Evolutionary conservation across 2,888 invertebrate species (phyloP).

Genomic region (Elmis aenea): DNA sequence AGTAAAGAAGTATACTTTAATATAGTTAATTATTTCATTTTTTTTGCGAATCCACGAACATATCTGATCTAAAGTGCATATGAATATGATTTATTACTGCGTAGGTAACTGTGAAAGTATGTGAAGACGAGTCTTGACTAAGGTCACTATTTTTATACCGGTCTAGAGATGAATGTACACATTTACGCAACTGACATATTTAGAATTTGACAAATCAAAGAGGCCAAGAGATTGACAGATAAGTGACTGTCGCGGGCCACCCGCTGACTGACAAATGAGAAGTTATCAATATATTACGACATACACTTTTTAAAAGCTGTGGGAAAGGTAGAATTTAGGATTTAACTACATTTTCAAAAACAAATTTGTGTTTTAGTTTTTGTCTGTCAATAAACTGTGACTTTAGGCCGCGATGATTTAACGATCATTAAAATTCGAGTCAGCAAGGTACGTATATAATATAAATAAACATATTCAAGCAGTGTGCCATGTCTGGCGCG

Average conservation of each 20-base stretch:
- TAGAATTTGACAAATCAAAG: conserved; percentile 29
- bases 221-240: conserved; percentile 28
- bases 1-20: conserved; percentile 14
- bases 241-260: conserved; percentile 28
- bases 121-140: conserved; percentile 5
- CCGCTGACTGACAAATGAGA: conserved; percentile 25
- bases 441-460: conserved; percentile 16
- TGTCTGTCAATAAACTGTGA: too few species aligned
- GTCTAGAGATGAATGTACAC: conserved; percentile 24
- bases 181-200: conserved; percentile 27
- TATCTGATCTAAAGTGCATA: conserved; percentile 11
- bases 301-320: neutral
- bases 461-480: conserved; percentile 33
- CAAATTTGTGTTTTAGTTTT: too few species aligned
- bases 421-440: conserved; percentile 21
- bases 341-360: too few species aligned
- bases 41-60: conserved; percentile 11
- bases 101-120: conserved; percentile 11
- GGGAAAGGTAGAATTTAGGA: too few species aligned
- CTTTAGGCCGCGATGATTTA: neutral
- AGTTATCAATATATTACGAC: conserved; percentile 24
- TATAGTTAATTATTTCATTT: conserved; percentile 17
- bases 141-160: conserved; percentile 13
- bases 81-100: conserved; percentile 10
- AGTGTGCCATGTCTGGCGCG: conserved; percentile 40